Conservation (phyloP, 2,113 vertebrate species). For the Ptyas mucosa region DNA sequence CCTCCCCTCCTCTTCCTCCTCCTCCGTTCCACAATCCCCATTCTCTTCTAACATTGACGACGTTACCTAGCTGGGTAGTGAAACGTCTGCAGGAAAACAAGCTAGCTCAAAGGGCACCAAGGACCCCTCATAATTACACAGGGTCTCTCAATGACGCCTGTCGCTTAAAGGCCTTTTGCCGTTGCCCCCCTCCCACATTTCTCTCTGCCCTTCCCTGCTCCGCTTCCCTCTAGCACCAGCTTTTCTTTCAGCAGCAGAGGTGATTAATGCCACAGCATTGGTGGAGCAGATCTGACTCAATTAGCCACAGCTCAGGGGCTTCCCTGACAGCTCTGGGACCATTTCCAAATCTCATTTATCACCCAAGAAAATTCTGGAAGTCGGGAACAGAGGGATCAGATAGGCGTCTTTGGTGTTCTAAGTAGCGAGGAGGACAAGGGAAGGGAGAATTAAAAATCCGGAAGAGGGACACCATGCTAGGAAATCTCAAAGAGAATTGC, state of each 20-base stretch:
- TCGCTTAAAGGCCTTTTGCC: not conserved
- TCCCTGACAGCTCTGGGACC: slow-evolving; percentile 6
- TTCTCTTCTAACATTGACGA: too few species aligned
- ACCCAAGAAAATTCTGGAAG: slow-evolving; percentile 22
- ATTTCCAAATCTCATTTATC: slow-evolving; percentile 22
- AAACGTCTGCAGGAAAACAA: too few species aligned
- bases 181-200: too few species aligned
- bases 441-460: too few species aligned
- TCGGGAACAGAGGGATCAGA: not conserved
- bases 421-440: not conserved
- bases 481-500: not conserved
- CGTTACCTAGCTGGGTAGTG: too few species aligned
- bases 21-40: too few species aligned
- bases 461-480: not conserved
- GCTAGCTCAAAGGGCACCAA: too few species aligned
- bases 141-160: not conserved
- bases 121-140: not conserved
- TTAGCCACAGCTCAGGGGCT: slow-evolving; percentile 6
- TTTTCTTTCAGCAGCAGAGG: not conserved
- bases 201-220: not conserved
- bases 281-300: slow-evolving; percentile 13
- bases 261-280: slow-evolving; percentile 14
- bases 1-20: too few species aligned
- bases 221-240: not conserved
- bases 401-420: not conserved